Conservation (phyloP, 2,888 invertebrate genomes). For the Craniophora ligustri region DNA sequence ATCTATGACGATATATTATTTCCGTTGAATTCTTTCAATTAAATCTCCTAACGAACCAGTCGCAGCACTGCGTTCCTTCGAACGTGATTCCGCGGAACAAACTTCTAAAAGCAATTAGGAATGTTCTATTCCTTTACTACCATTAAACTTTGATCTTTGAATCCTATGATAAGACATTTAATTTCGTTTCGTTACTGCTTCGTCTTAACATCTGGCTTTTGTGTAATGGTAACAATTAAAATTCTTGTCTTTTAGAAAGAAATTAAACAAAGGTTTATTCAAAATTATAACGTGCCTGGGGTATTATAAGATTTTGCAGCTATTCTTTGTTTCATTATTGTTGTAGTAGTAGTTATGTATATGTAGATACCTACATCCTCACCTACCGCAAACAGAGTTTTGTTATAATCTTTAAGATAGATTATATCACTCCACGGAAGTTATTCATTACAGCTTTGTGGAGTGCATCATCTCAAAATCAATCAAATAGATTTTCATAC, state of each 20-base stretch:
- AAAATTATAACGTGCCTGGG: background rate
- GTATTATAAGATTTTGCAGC: slow-evolving; percentile 6
- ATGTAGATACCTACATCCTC: background rate
- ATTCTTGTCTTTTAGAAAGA: slow-evolving; percentile 22
- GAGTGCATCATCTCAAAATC: too few relatives aligned
- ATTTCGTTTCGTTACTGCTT: slow-evolving; percentile 45
- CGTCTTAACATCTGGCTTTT: slow-evolving; percentile 22
- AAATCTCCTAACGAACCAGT: slow-evolving; percentile 51
- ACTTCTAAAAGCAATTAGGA: slow-evolving; percentile 60
- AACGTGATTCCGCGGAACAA: slow-evolving; percentile 49
- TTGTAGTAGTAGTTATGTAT: slow-evolving; percentile 1
- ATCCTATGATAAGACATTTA: slow-evolving; percentile 51
- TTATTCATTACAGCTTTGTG: too few relatives aligned
- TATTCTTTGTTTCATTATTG: too few relatives aligned
- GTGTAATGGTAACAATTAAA: slow-evolving; percentile 28
- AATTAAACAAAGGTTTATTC: slow-evolving; percentile 5
- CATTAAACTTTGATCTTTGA: slow-evolving; percentile 54
- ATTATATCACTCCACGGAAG: too few relatives aligned
- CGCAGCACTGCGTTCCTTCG: slow-evolving; percentile 43
- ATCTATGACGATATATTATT: slow-evolving; percentile 18
- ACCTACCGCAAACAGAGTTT: background rate
- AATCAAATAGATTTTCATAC: too few relatives aligned
- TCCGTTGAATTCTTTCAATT: slow-evolving; percentile 48
- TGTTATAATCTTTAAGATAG: too few relatives aligned
- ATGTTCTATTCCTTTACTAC: slow-evolving; percentile 49